phyloP scores from a whole-genome alignment of 2,888 invertebrate species.

The Clitarchus hookeri region DNA sequence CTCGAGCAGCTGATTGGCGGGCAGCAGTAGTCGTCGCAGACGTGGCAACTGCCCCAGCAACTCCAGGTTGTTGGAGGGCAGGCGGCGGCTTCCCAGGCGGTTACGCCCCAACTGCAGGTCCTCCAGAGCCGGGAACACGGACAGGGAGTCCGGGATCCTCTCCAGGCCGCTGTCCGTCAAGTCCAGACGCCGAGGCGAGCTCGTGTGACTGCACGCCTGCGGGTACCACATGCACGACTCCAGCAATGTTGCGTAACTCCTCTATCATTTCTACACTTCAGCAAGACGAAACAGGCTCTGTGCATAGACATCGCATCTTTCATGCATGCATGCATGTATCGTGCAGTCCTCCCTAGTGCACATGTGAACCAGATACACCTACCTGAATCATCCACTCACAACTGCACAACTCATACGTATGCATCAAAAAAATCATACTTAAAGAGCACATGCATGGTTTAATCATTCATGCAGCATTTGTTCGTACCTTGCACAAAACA shows the following conservation, averaged over 20 bases:
- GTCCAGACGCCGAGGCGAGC: constrained; percentile 51
- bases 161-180: constrained; percentile 53
- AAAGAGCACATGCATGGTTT: no score
- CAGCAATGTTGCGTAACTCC: no score
- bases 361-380: no score
- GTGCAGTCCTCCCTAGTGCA: no score
- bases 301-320: no score
- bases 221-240: neutral
- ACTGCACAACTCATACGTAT: no score
- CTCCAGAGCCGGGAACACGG: constrained; percentile 51
- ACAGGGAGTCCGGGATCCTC: constrained; percentile 51
- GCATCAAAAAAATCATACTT: no score
- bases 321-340: no score
- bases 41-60: constrained; percentile 41
- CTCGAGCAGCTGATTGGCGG: constrained; percentile 62
- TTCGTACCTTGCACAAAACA: no score
- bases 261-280: no score
- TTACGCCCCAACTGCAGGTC: constrained; percentile 53
- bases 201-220: constrained; percentile 37
- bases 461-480: no score
- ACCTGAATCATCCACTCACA: no score
- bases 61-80: constrained; percentile 35
- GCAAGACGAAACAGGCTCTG: constrained; percentile 34
- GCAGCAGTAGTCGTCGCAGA: constrained; percentile 55
- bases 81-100: constrained; percentile 48